Percentiles rank a stretch among this genome's conserved stretches.
phyloP scores from a whole-genome alignment of 2,113 vertebrate species.

The Thomomys bottae region DNA sequence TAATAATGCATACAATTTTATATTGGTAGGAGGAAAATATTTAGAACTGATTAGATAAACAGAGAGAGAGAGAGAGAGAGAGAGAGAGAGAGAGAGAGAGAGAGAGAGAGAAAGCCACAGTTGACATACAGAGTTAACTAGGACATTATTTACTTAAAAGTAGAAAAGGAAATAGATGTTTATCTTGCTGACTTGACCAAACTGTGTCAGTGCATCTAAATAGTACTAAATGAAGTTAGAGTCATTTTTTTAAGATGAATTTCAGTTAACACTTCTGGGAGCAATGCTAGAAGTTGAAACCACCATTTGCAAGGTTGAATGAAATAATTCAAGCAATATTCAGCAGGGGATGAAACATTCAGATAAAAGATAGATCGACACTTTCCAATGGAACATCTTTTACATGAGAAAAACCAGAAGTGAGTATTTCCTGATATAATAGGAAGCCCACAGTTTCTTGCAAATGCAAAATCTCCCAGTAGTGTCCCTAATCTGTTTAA shows the following conservation, averaged over 20 bases:
- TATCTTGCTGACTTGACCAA: background rate
- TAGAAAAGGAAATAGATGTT: conserved; percentile 5
- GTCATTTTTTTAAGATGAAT: background rate
- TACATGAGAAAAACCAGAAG: conserved; percentile 5
- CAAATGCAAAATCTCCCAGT: background rate
- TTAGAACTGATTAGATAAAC: background rate
- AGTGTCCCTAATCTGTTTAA: background rate
- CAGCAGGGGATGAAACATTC: background rate
- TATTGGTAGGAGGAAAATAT: background rate
- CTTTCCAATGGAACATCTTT: background rate
- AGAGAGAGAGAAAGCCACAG: background rate
- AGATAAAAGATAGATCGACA: background rate
- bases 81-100: background rate
- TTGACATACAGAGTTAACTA: background rate
- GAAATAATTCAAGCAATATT: background rate
- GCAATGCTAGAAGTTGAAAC: background rate
- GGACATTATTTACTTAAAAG: background rate
- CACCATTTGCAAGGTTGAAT: background rate
- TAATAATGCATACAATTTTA: background rate
- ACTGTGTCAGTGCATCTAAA: background rate
- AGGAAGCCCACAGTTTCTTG: background rate
- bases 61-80: background rate
- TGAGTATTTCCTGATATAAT: background rate
- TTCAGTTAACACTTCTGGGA: background rate
- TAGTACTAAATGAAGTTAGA: background rate